A percentile compares a stretch with the other conserved stretches of the same genome.
These are phyloP conservation scores for Myopa testacea DNA, from an alignment of 2,888 invertebrate species.

Conservation along the genomic window DNA sequence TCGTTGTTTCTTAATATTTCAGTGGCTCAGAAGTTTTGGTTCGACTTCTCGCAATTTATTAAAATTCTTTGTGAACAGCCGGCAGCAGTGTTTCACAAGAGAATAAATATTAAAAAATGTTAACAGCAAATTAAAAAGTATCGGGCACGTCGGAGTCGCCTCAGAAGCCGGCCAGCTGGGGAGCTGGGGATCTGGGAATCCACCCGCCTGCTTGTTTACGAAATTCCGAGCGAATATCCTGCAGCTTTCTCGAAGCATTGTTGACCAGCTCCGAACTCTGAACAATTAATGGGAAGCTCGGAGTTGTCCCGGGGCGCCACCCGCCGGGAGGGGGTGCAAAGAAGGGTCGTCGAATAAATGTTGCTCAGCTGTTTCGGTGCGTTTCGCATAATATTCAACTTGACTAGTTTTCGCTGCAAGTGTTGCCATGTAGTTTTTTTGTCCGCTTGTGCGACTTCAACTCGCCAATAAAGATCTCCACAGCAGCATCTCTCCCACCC, in stretches of 20 bases:
- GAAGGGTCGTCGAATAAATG: not conserved
- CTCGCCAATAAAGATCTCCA: not conserved
- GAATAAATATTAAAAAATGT: conserved; percentile 23
- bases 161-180: not conserved
- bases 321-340: not conserved
- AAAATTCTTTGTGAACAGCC: conserved; percentile 26
- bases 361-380: conserved; percentile 13
- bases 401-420: conserved; percentile 9
- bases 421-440: not conserved
- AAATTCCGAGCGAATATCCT: not conserved
- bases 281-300: conserved; percentile 25
- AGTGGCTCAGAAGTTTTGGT: not conserved
- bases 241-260: not conserved
- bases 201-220: not conserved
- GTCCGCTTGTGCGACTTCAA: not conserved
- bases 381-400: conserved; percentile 19
- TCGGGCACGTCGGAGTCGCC: not conserved
- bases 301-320: conserved; percentile 22
- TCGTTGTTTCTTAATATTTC: not conserved
- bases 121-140: conserved; percentile 27
- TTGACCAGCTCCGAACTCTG: conserved; percentile 30
- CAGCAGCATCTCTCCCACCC: not conserved
- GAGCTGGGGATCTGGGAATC: not conserved
- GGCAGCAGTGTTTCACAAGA: conserved; percentile 7
- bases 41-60: conserved; percentile 27